Evolutionary conservation across 1,140 invertebrate genomes (phyloP).

Genomic region (Caenorhabditis briggsae): DNA sequence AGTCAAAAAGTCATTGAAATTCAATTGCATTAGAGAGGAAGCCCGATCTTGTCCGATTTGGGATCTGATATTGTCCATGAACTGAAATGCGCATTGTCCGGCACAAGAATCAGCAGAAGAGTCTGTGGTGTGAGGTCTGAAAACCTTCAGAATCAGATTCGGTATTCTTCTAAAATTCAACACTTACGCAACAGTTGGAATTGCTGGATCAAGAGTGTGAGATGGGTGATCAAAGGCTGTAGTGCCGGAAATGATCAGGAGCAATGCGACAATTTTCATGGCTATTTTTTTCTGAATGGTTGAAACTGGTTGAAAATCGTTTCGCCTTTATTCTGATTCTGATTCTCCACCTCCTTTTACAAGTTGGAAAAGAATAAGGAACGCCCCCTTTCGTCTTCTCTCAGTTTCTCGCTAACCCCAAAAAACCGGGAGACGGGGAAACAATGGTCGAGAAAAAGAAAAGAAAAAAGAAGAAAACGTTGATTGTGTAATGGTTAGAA

Average conservation of each 20-base stretch:
- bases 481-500: slow-evolving; percentile 26
- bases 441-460: slow-evolving; percentile 43
- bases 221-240: slow-evolving; percentile 68
- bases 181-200: slow-evolving; percentile 69
- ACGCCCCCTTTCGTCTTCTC: slow-evolving; percentile 26
- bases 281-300: background rate
- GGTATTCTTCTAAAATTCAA: background rate
- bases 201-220: slow-evolving; percentile 66
- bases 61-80: slow-evolving; percentile 72
- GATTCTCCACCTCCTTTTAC: slow-evolving; percentile 32
- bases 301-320: slow-evolving; percentile 34
- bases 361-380: slow-evolving; percentile 5
- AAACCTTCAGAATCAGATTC: background rate
- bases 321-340: slow-evolving; percentile 16
- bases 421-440: slow-evolving; percentile 42
- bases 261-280: slow-evolving; percentile 2
- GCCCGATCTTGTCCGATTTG: slow-evolving; percentile 70
- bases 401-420: background rate
- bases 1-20: slow-evolving; percentile 76
- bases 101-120: slow-evolving; percentile 74
- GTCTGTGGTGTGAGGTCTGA: slow-evolving; percentile 66
- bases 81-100: slow-evolving; percentile 76
- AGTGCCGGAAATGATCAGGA: slow-evolving; percentile 27
- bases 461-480: background rate
- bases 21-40: slow-evolving; percentile 73